Evolutionary conservation across 1,140 invertebrate genomes (phyloP), one percentile per base, ranked within the genome.

Genomic region (Pectinophora gossypiella): DNA sequence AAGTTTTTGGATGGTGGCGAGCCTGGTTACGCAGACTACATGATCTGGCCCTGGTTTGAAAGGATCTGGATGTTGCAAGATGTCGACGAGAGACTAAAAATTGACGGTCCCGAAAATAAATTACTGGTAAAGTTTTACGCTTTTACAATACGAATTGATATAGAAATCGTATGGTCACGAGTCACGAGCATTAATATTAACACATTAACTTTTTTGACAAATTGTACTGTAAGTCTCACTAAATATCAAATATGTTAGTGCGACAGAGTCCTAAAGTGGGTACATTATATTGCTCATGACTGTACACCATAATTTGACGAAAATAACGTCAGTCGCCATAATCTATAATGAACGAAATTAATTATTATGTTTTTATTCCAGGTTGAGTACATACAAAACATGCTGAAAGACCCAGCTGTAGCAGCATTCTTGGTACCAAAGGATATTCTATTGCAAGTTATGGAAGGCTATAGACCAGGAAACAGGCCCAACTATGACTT

Each of bases 11-110:
- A 89, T 57, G 94, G 94, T 36, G 67, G 79, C 7, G 83, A 90
- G 51, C 94, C 95, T 3, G 94, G 94, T n/a, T 95, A 95, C 90
- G 88, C 94, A n/a, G 95, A 97, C 76, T 94, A 95, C 51, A 96
- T 96, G 94, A 94, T 96, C 51, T 97, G 95, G 95, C 95, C 95
- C 1, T 96, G 94, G 94, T 93, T 94, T 62, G 95, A 97, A 76
- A 90, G 94, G 59, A 19, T 82, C 4, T 74, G 90, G 0, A 87
- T 89, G 47, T 61, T 90, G 38, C 51, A 59, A 15, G 57, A 72
- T 13, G 36, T 53, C 0, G 63, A 74, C 18, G 43, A 62, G 3
- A 62, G 46, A 12, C 18, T 56, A 3, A 61, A 50, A 20, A 66
- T 83, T 27, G 71, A 78, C 40, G 44, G 52, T 9, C 13, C 53